Evolutionary conservation across 2,888 invertebrate genomes (phyloP), one percentile per base, ranked within the genome.

Genomic region (Hydraecia micacea): DNA sequence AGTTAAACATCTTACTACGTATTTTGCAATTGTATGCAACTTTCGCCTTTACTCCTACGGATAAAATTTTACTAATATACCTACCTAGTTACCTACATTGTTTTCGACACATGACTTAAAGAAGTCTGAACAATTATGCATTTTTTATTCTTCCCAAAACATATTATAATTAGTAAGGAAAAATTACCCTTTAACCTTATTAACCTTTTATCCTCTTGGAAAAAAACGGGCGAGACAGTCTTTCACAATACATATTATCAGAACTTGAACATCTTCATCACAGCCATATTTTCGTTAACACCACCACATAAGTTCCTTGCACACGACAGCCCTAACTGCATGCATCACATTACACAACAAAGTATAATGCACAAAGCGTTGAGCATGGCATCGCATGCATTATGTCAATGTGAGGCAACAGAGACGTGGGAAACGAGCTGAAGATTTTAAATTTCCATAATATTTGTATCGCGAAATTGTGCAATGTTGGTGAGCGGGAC

Each of bases 401-500:
- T 93, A 94, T 93, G 92, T 91, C 91, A 91, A 90, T 90, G 92
- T 93, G 93, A 91, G 86, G 91, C 93, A 94, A 94, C 90, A 86
- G 86, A 87, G 91, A 93, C 95, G 95, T 96, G 95, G 95, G 95
- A 96, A 95, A 92, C 91, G 84, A 88, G 86, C 86, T 88, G 93
- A 93, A 89, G 86, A 90, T 95, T 94, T 93, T 87, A 95, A 94
- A 95, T 95, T 92, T 95, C 93, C 94, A 93, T 94, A 95, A 95
- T 95, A 95, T 95, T 95, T 95, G 94, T 95, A 95, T 94, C 93
- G 91, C 90, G 90, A 87, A 90, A 92, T 95, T 94, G 91, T 91
- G 91, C 89, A 93, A 94, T 90, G 77, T 81, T 63, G 83, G 89
- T 88, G 90, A 92, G 86, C 88, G 88, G 87, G 77, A 73, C 58